These are phyloP conservation scores for Dipodomys ordii DNA, from an alignment of 2,113 vertebrate genomes.

Conservation along the genomic window DNA sequence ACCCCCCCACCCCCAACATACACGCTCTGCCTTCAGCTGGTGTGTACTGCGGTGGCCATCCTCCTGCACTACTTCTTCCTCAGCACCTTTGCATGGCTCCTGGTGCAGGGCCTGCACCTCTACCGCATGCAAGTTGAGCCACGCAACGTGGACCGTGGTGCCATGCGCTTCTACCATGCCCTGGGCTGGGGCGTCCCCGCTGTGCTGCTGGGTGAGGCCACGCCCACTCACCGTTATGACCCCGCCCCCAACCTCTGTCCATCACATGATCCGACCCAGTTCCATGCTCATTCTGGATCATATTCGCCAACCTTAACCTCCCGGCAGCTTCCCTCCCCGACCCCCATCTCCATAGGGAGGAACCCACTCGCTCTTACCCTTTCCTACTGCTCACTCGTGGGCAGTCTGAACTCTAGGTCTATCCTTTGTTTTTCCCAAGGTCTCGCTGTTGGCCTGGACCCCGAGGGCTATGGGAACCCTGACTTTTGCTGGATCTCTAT, in stretches of 20 bases:
- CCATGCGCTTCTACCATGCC: slow-evolving; percentile 99
- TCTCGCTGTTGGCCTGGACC: slow-evolving; percentile 96
- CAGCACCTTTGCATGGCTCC: slow-evolving; percentile 97
- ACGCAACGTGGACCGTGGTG: slow-evolving; percentile 95
- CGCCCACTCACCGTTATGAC: neutral
- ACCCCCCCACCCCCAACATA: neutral
- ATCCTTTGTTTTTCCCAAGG: slow-evolving; percentile 84
- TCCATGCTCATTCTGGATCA: accelerated
- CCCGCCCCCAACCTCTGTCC: neutral
- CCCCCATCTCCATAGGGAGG: neutral
- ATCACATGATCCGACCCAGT: neutral
- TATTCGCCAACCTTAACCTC: neutral
- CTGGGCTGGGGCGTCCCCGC: slow-evolving; percentile 98
- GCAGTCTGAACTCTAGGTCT: neutral
- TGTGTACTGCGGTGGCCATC: slow-evolving; percentile 97
- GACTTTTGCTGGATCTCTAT: slow-evolving; percentile 99
- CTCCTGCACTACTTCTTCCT: slow-evolving; percentile 99
- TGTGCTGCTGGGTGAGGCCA: slow-evolving; percentile 94
- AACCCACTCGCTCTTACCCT: neutral
- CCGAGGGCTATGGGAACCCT: slow-evolving; percentile 97
- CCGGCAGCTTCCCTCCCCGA: accelerated
- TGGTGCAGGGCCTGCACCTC: slow-evolving; percentile 97
- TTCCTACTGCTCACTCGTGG: neutral
- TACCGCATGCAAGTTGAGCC: slow-evolving; percentile 98
- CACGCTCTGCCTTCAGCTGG: slow-evolving; percentile 87